Percentiles rank a stretch among this genome's conserved stretches.
Evolutionary conservation across 2,113 vertebrate species (phyloP).

Genomic region (Gallinago jamesoni): DNA sequence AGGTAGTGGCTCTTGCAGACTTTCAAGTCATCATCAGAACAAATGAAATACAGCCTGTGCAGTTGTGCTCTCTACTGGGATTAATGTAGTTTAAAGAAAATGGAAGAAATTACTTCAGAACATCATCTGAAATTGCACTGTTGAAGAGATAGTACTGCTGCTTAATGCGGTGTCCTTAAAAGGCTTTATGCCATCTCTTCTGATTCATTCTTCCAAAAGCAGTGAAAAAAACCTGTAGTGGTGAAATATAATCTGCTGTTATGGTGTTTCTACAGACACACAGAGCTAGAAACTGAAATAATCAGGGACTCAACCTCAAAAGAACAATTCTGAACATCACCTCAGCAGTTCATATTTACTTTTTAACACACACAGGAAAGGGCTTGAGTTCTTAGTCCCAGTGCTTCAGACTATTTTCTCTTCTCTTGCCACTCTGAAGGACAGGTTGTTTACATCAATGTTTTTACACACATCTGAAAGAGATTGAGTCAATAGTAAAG

Average conservation of each 20-base stretch:
- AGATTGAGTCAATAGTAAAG: not conserved
- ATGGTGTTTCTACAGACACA: not conserved
- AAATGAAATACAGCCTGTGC: not conserved
- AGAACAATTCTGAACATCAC: not conserved
- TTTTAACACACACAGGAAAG: not conserved
- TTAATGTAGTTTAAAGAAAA: conserved; percentile 50
- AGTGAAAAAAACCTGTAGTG: rapidly evolving
- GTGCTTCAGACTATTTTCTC: not conserved
- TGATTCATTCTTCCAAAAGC: conserved; percentile 19
- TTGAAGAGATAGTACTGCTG: not conserved
- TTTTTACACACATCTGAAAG: not conserved
- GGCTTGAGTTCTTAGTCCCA: not conserved
- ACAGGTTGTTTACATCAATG: not conserved
- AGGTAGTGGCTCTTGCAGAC: not conserved
- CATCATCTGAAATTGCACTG: not conserved
- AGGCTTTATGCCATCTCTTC: conserved; percentile 3
- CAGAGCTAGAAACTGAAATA: conserved; percentile 7
- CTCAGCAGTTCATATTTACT: not conserved
- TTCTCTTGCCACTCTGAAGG: not conserved
- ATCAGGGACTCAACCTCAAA: not conserved
- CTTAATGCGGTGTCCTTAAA: not conserved
- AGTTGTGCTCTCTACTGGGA: not conserved
- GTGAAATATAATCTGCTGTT: not conserved
- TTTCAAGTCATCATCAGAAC: not conserved
- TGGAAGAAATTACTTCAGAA: conserved; percentile 51